Base-by-base conservation (phyloP, 2,113 vertebrate species). In the Octodon degus region DNA sequence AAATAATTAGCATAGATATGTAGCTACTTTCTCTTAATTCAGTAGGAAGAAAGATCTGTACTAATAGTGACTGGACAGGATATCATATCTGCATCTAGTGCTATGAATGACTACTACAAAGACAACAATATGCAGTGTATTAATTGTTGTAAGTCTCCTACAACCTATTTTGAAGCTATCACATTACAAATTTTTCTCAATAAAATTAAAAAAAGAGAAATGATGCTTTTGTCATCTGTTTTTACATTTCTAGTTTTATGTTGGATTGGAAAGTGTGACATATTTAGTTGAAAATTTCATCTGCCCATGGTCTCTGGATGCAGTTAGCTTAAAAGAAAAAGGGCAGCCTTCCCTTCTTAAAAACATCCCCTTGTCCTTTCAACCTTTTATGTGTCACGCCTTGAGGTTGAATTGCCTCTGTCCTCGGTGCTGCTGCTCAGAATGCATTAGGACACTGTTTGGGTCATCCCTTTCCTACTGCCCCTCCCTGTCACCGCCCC, bases 261-360 rank as follows among this genome's bases (percentile, higher is more conserved):
- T 95, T 53, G 12, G 1, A 84, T 32, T 90, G 47, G 13, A 30
- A 4, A 40, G 86, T 47, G 7, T 70, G 43, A 47, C 65, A 60
- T 65, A 40, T 47, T 96, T 88, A 81, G 24, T 40, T 90, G 37
- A 93, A 89, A 47, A 79, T 77, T 81, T 83, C 79, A 53, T 93
- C 58, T 62, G 17, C 14, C 90, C 7, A 55, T 80, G 3, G 67
- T 89, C 58, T 95, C 22, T 72, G 30, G 65, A 60, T 43, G 65
- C 58, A 4, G 91, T 90, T 82, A 43, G 13, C n/a, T 72, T 72
- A 40, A 32, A 55, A 16, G 8, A 2, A 14, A 63, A 62, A 65
- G 2, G 4, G 79, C 5, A 3, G 58, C 16, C 25, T 43, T 14
- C 7, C 0, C 0, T 3, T 6, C 67, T 34, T 34, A n/a, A n/a